phyloP scores from a whole-genome alignment of 2,797 vertebrate genomes.

The Catostomus latipinnis region DNA sequence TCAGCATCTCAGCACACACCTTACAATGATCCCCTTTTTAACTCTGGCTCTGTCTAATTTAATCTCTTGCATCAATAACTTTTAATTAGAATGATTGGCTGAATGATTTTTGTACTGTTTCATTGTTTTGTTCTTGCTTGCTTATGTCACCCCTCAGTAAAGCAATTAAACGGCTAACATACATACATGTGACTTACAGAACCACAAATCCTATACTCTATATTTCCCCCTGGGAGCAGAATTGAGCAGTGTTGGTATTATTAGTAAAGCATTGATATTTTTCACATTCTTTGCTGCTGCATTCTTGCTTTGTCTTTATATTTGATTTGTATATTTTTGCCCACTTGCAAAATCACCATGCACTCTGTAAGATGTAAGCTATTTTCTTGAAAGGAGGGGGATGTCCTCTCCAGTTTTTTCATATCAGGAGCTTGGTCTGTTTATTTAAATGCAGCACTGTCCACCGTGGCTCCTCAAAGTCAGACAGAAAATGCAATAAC shows the following conservation, averaged over 20 bases:
- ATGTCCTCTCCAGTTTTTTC: background rate
- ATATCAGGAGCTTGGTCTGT: background rate
- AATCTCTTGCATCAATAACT: slow-evolving; percentile 56
- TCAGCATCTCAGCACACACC: background rate
- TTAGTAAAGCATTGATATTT: slow-evolving; percentile 22
- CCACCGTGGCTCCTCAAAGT: background rate
- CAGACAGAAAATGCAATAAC: background rate
- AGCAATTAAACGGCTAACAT: slow-evolving; percentile 40
- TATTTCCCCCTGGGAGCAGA: slow-evolving; percentile 7
- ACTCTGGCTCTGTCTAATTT: slow-evolving; percentile 56
- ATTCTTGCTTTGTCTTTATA: slow-evolving; percentile 1
- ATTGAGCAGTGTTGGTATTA: background rate
- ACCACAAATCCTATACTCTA: background rate
- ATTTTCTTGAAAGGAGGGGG: background rate
- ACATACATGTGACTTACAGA: background rate
- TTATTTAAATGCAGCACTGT: background rate
- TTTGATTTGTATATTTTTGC: slow-evolving; percentile 5
- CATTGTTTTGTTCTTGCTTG: slow-evolving; percentile 40
- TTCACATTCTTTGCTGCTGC: slow-evolving; percentile 7
- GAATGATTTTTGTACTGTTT: slow-evolving; percentile 49
- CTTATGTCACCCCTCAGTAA: slow-evolving; percentile 17
- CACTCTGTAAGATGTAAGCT: background rate
- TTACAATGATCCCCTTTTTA: slow-evolving; percentile 45
- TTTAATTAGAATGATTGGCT: slow-evolving; percentile 61
- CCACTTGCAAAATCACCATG: background rate